phyloP scores from a whole-genome alignment of 92 coral and sea anemone species.

The Pocillopora meandrina region DNA sequence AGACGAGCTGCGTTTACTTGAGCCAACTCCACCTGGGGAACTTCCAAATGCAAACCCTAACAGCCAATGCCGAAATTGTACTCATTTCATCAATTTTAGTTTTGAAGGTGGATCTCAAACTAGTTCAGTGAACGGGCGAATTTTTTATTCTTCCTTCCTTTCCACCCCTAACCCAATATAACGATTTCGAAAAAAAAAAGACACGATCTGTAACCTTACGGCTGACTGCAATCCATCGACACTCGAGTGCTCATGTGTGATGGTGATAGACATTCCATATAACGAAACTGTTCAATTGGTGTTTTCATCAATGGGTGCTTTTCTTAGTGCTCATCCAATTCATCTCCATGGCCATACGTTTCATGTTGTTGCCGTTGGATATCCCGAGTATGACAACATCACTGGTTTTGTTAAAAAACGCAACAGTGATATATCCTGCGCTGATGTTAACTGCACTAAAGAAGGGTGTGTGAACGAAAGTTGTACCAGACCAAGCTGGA shows the following conservation, averaged over 20 bases:
- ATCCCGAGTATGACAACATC: slow-evolving; percentile 45
- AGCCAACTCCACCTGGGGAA: slow-evolving; percentile 37
- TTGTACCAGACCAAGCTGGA: slow-evolving; percentile 53
- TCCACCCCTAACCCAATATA: slow-evolving; percentile 51
- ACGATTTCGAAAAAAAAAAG: neutral
- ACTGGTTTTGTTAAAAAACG: slow-evolving; percentile 41
- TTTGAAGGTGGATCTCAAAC: slow-evolving; percentile 52
- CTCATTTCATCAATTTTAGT: slow-evolving; percentile 55
- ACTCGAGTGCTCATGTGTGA: slow-evolving; percentile 57
- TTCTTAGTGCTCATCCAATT: slow-evolving; percentile 25
- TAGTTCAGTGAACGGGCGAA: slow-evolving; percentile 58
- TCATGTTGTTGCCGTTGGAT: slow-evolving; percentile 61
- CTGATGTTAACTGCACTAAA: slow-evolving; percentile 36
- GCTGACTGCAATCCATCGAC: slow-evolving; percentile 44
- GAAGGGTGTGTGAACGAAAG: slow-evolving; percentile 7
- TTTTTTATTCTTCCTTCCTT: slow-evolving; percentile 49
- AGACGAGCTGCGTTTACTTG: slow-evolving; percentile 30
- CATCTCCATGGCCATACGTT: slow-evolving; percentile 70
- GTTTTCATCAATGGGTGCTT: neutral
- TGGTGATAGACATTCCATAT: slow-evolving; percentile 58
- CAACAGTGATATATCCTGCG: slow-evolving; percentile 61
- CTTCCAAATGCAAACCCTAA: slow-evolving; percentile 42
- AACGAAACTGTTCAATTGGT: slow-evolving; percentile 64
- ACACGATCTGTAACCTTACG: slow-evolving; percentile 5
- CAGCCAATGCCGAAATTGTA: slow-evolving; percentile 11